A percentile compares a stretch with the other conserved stretches of the same genome.
Evolutionary conservation across 2,888 invertebrate species (phyloP).

Genomic region (Coronaproctus castanopsis): DNA sequence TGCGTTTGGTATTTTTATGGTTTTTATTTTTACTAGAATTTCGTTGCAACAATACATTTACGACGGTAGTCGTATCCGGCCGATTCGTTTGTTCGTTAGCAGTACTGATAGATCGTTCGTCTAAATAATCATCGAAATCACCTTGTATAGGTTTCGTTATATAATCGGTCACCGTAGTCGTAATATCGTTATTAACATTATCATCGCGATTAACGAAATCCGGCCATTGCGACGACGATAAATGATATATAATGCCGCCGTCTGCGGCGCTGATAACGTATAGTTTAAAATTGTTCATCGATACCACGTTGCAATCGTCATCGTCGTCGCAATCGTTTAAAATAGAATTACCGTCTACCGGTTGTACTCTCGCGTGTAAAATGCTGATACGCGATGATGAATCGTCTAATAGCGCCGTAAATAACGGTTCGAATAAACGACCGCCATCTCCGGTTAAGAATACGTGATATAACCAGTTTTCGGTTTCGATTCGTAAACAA

Average conservation of each 20-base stretch:
- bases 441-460: slow-evolving; percentile 55
- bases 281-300: slow-evolving; percentile 37
- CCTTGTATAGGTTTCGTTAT: background rate
- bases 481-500: slow-evolving; percentile 40
- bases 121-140: background rate
- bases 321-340: slow-evolving; percentile 26
- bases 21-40: background rate
- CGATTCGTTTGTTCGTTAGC: background rate
- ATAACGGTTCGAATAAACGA: slow-evolving; percentile 53
- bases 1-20: background rate
- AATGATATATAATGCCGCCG: slow-evolving; percentile 28
- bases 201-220: background rate
- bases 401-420: slow-evolving; percentile 52
- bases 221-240: slow-evolving; percentile 3
- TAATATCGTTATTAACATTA: background rate
- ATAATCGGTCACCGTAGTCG: no score
- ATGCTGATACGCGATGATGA: slow-evolving; percentile 63
- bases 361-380: slow-evolving; percentile 43
- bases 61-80: background rate
- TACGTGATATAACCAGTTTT: slow-evolving; percentile 53
- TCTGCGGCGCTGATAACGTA: slow-evolving; percentile 65
- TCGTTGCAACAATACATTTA: background rate
- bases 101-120: background rate
- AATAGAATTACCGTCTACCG: background rate
- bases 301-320: slow-evolving; percentile 27